Evolutionary conservation across 2,888 invertebrate genomes (phyloP), one percentile per base, ranked within the genome.

Genomic region (Cryptops parisi): DNA sequence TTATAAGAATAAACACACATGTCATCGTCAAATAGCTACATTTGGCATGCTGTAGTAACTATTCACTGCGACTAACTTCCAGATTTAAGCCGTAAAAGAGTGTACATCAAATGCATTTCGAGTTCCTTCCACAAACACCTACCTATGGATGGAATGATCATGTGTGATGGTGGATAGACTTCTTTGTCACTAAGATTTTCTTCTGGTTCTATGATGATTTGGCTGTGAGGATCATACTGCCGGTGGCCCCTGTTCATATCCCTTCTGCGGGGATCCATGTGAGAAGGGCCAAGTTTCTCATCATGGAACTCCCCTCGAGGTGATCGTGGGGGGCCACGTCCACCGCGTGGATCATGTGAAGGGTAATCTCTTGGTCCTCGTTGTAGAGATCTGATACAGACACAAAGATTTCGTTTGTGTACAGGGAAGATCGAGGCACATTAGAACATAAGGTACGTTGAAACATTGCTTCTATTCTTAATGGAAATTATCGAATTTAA

Each of bases 141-240:
- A 78, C 77, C 76, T 75, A 80, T 75, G 71, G 76, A 66, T 45
- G 72, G 72, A 57, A 72, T 71, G 56, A 63, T 65, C 62, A 66
- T 68, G 58, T 66, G 66, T 55, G 67, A 65, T 27, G 56, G 52
- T 15, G 76, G 76, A 65, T 82, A 87, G 63, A 88, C 84, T 67
- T 90, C 87, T 64, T 88, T 88, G 66, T 88, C 88, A 60, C 85
- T 85, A 39, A 87, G 74, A 70, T 85, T 87, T 67, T 87, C 87
- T 62, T 87, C 61, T 6, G 60, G 85, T 63, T 87, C 87, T 61
- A 87, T 78, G 55, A 85, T 78, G 70, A 73, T 70, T 62, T 76
- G 75, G 24, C 73, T 74, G 57, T 73, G 63, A 57, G 70, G 53
- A 60, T 59, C 56, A 40, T 56, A 56, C 3, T 54, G 54, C n/a